Evolutionary conservation across 2,797 vertebrate species (phyloP).

Genomic region (Cirrhinus mrigala): DNA sequence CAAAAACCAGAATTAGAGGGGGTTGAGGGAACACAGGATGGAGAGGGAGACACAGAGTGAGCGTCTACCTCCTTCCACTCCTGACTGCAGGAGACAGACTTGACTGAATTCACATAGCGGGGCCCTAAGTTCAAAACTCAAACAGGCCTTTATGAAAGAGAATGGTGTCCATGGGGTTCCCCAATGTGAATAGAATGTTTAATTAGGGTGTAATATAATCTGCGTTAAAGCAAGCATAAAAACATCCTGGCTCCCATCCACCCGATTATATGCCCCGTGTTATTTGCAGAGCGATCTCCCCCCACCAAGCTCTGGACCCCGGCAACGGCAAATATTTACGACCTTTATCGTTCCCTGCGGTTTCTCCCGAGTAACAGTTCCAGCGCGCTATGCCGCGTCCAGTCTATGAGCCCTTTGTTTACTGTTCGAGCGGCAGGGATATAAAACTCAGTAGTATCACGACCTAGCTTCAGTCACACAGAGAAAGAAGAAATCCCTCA

Average conservation of each 20-base stretch:
- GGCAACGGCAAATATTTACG: constrained; percentile 83
- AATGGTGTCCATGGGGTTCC: constrained; percentile 80
- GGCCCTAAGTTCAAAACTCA: constrained; percentile 82
- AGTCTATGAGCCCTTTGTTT: constrained; percentile 78
- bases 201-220: constrained; percentile 89
- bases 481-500: constrained; percentile 30
- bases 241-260: constrained; percentile 83
- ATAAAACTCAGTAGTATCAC: constrained; percentile 76
- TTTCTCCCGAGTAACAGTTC: constrained; percentile 76
- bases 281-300: constrained; percentile 73
- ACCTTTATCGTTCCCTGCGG: constrained; percentile 79
- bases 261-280: constrained; percentile 78
- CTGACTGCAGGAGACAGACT: constrained; percentile 77
- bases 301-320: constrained; percentile 67
- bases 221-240: constrained; percentile 85
- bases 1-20: not conserved
- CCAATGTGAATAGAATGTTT: constrained; percentile 82
- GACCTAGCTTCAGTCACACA: constrained; percentile 60
- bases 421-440: constrained; percentile 75
- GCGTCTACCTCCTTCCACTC: constrained; percentile 54
- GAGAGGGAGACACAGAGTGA: constrained; percentile 12
- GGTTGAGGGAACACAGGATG: constrained; percentile 10
- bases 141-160: constrained; percentile 79
- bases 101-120: constrained; percentile 75
- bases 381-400: constrained; percentile 63